Percentiles rank a stretch among this genome's conserved stretches.
phyloP scores from a whole-genome alignment of 2,113 vertebrate species.

The Irena cyanogastra region DNA sequence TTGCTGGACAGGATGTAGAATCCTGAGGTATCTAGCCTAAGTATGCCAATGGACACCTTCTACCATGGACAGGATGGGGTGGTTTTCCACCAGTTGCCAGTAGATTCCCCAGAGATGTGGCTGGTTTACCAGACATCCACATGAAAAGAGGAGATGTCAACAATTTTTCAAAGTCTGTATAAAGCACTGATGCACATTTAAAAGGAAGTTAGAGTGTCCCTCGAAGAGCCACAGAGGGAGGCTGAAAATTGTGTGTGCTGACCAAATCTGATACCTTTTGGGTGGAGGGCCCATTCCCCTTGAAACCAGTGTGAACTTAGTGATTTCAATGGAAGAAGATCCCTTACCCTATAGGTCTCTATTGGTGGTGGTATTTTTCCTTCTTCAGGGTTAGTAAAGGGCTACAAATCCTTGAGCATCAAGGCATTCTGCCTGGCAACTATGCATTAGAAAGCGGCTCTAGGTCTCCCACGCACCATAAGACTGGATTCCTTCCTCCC shows the following conservation, averaged over 20 bases:
- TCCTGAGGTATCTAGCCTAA: not conserved
- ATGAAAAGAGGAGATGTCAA: not conserved
- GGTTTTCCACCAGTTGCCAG: not conserved
- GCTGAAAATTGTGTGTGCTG: fast-evolving
- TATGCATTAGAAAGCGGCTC: not conserved
- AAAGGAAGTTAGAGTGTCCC: fast-evolving
- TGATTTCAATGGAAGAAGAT: not conserved
- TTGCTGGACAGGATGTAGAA: not conserved
- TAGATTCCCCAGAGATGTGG: not conserved
- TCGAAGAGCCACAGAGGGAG: not conserved
- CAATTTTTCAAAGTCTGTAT: not conserved
- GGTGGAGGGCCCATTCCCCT: not conserved
- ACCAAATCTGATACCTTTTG: not conserved
- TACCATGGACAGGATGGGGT: not conserved
- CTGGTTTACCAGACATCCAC: not conserved
- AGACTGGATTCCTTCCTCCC: not conserved
- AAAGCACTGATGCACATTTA: not conserved
- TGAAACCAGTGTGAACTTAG: not conserved
- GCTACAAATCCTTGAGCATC: not conserved
- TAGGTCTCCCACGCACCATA: not conserved
- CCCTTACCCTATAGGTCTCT: not conserved
- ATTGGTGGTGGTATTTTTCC: not conserved
- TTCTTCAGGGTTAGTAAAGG: not conserved
- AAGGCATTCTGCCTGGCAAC: not conserved
- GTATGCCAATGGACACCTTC: not conserved